Percentiles rank a stretch among this genome's conserved stretches.
These are phyloP conservation scores for Kuschelorhynchus macadamiae DNA, from an alignment of 2,888 invertebrate genomes.

Conservation along the genomic window DNA sequence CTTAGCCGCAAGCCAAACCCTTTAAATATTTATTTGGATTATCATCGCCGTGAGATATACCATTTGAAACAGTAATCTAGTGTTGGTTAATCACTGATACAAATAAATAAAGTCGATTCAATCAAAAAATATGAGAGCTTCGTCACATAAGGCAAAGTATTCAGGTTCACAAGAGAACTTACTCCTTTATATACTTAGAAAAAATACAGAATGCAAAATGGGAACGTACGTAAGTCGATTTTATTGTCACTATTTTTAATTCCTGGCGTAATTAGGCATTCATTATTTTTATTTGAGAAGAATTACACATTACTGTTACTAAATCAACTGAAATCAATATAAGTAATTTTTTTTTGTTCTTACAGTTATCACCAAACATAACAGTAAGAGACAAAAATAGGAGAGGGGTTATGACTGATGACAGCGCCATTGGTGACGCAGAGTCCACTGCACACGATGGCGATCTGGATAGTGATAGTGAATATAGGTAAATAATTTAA, in stretches of 20 bases:
- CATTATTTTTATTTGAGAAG: too few species aligned
- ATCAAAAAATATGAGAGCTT: background rate
- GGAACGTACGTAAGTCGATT: background rate
- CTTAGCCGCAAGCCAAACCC: background rate
- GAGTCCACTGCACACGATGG: constrained; percentile 87
- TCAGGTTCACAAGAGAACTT: background rate
- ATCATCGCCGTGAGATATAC: too few species aligned
- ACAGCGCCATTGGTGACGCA: constrained; percentile 60
- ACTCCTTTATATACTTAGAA: background rate
- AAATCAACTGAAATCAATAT: background rate
- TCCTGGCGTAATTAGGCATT: background rate
- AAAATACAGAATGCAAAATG: background rate
- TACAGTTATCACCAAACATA: constrained; percentile 33
- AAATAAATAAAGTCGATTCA: too few species aligned
- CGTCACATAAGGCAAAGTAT: background rate
- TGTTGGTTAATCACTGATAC: too few species aligned
- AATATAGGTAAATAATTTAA: constrained; percentile 67
- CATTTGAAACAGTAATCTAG: too few species aligned
- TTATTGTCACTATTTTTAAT: background rate
- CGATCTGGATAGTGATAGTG: constrained; percentile 89
- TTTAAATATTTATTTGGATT: background rate
- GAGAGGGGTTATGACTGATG: constrained; percentile 68
- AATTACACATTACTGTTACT: too few species aligned
- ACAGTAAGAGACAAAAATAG: constrained; percentile 51
- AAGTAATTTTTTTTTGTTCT: background rate